Evolutionary conservation across 2,797 vertebrate genomes (phyloP).

Genomic region (Sebastolobus alascanus): DNA sequence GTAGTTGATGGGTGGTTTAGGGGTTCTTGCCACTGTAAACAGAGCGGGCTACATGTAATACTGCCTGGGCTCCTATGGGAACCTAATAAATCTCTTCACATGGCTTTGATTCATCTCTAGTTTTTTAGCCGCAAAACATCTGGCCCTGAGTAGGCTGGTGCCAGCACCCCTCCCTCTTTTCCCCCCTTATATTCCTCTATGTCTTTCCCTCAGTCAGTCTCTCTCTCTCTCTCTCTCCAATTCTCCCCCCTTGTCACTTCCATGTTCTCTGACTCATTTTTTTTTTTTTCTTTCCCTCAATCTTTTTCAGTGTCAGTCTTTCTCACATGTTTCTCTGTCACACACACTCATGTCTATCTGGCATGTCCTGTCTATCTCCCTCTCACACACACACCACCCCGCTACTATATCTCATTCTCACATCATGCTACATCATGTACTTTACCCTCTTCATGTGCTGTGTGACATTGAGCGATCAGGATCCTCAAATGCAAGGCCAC

Average conservation of each 20-base stretch:
- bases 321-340: conserved; percentile 74
- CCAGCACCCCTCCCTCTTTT: conserved; percentile 72
- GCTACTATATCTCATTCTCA: conserved; percentile 44
- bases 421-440: conserved; percentile 59
- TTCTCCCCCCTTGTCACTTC: conserved; percentile 76
- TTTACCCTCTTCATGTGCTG: conserved; percentile 58
- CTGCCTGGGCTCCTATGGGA: conserved; percentile 85
- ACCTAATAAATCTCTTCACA: conserved; percentile 87
- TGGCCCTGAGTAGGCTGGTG: conserved; percentile 82
- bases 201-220: conserved; percentile 55
- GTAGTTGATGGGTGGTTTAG: conserved; percentile 86
- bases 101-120: conserved; percentile 87
- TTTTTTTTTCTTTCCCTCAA: conserved; percentile 58
- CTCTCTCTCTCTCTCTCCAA: conserved; percentile 41
- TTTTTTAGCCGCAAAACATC: conserved; percentile 88
- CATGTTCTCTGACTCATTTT: conserved; percentile 71
- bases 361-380: conserved; percentile 24
- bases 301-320: conserved; percentile 69
- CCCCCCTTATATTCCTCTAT: conserved; percentile 58
- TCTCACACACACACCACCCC: conserved; percentile 1
- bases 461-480: conserved; percentile 70
- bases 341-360: conserved; percentile 54
- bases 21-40: conserved; percentile 86
- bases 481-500: conserved; percentile 68
- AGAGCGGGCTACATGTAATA: conserved; percentile 84